Evolutionary conservation across 2,888 invertebrate species (phyloP).

Genomic region (Chloromyia formosa): DNA sequence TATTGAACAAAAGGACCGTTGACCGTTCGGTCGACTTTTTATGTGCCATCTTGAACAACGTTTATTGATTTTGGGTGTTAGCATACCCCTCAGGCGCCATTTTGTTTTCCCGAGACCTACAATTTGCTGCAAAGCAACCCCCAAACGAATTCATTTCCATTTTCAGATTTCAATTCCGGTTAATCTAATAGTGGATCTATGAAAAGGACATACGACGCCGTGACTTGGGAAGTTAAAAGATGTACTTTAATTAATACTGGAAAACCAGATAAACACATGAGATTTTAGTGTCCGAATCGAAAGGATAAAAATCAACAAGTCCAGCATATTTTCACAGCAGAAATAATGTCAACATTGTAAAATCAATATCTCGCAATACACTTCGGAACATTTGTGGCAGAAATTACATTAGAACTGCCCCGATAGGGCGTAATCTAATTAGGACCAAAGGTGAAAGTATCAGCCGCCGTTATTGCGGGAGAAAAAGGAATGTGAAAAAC

Average conservation of each 20-base stretch:
- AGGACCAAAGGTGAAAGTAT: not conserved
- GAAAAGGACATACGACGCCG: not conserved
- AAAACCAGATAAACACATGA: no score
- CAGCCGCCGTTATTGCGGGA: not conserved
- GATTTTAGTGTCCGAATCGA: no score
- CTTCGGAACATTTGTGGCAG: not conserved
- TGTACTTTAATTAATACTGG: no score
- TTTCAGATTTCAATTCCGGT: not conserved
- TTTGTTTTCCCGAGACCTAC: constrained; percentile 14
- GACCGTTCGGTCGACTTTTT: constrained; percentile 31
- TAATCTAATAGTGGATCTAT: not conserved
- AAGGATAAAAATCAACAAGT: constrained; percentile 29
- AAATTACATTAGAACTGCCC: not conserved
- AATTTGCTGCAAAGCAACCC: not conserved
- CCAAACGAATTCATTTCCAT: constrained; percentile 3
- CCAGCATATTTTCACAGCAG: not conserved
- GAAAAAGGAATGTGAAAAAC: not conserved
- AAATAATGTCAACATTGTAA: constrained; percentile 1
- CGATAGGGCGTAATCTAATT: constrained; percentile 27
- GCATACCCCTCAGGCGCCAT: constrained; percentile 34
- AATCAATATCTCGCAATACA: not conserved
- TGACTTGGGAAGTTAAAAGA: no score
- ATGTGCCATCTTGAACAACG: constrained; percentile 36
- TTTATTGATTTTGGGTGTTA: constrained; percentile 42
- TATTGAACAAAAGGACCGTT: not conserved